These are phyloP conservation scores for Nannoperca australis DNA, from an alignment of 2,797 vertebrate genomes.

Conservation along the genomic window DNA sequence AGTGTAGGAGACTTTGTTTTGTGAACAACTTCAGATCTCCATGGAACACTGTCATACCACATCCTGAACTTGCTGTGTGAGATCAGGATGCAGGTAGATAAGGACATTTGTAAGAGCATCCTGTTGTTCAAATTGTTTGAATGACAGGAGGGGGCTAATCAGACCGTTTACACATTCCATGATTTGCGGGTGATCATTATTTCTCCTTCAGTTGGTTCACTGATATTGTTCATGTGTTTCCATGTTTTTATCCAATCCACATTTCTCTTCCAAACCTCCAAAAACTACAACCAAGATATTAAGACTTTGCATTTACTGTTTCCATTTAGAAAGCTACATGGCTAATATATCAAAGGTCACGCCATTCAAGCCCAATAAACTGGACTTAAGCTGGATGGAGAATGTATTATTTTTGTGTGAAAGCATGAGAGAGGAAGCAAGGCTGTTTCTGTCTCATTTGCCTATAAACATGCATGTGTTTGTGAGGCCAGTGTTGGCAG, in stretches of 20 bases:
- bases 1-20: conserved; percentile 15
- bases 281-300: not conserved
- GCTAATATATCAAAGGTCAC: not conserved
- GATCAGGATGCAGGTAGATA: conserved; percentile 27
- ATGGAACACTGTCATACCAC: conserved; percentile 38
- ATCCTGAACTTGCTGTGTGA: conserved; percentile 16
- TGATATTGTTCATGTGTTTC: not conserved
- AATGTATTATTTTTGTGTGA: conserved; percentile 12
- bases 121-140: conserved; percentile 16
- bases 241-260: not conserved
- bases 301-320: conserved; percentile 8
- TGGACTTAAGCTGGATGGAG: conserved; percentile 31
- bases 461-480: conserved; percentile 59
- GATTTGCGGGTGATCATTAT: fast-evolving
- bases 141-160: not conserved
- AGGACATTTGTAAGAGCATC: conserved; percentile 1
- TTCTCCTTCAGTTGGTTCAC: not conserved
- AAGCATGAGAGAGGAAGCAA: conserved; percentile 23
- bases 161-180: not conserved
- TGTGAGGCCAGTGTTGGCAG: conserved; percentile 55
- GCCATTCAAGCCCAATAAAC: conserved; percentile 2
- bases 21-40: conserved; percentile 10
- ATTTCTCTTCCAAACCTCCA: not conserved
- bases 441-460: conserved; percentile 56
- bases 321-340: not conserved